phyloP scores from a whole-genome alignment of 2,113 vertebrate species.

The Stomatorhinus ivindoensis region DNA sequence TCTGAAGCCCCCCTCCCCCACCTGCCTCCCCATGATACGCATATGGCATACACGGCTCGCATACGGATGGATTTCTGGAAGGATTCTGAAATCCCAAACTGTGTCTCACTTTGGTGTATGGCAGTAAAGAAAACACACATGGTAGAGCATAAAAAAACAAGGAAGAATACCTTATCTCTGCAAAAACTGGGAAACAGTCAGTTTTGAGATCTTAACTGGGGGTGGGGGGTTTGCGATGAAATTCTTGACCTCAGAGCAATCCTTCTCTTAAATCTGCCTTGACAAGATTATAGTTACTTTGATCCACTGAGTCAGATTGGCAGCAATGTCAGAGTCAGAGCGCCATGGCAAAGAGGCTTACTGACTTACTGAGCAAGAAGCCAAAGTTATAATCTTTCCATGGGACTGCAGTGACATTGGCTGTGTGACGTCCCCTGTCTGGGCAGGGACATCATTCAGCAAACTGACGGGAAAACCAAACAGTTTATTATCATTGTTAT shows the following conservation, averaged over 20 bases:
- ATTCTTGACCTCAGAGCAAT: constrained; percentile 46
- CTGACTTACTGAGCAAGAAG: constrained; percentile 49
- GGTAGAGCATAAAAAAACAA: background rate
- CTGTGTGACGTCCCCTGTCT: background rate
- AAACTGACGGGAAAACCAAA: background rate
- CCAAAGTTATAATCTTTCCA: constrained; percentile 40
- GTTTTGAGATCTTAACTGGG: background rate
- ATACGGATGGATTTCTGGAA: background rate
- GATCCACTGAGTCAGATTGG: constrained; percentile 54
- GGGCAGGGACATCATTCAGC: background rate
- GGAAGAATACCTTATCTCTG: background rate
- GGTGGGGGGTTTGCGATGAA: constrained; percentile 30
- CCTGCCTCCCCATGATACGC: background rate
- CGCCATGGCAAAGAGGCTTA: constrained; percentile 56
- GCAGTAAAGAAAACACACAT: background rate
- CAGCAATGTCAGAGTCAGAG: constrained; percentile 57
- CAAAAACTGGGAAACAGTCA: background rate
- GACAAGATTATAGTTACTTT: constrained; percentile 54
- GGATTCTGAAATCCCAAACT: background rate
- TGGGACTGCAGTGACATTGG: background rate
- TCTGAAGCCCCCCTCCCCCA: background rate
- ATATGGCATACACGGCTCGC: background rate
- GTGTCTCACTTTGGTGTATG: background rate
- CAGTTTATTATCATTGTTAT: background rate
- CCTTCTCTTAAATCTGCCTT: constrained; percentile 31